Evolutionary conservation across 2,113 vertebrate species (phyloP).

Genomic region (Myotis lucifugus): DNA sequence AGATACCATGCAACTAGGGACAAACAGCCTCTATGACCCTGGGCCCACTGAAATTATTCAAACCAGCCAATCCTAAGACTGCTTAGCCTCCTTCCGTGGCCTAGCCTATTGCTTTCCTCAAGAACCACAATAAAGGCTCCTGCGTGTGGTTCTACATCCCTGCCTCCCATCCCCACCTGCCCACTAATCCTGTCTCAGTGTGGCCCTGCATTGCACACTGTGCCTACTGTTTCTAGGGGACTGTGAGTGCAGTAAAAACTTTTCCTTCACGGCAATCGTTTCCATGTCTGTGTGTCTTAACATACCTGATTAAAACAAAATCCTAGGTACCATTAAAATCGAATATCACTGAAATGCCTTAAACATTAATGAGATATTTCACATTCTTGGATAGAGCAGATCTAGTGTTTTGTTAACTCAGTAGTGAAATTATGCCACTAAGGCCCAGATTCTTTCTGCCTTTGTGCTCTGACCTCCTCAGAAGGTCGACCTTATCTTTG

Average conservation of each 20-base stretch:
- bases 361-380: neutral
- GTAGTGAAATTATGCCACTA: neutral
- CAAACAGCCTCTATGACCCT: too few relatives aligned
- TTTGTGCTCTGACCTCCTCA: constrained; percentile 1
- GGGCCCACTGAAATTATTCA: neutral
- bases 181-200: too few relatives aligned
- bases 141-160: neutral
- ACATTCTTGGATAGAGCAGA: neutral
- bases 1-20: neutral
- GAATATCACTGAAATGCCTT: neutral
- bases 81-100: too few relatives aligned
- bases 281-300: neutral
- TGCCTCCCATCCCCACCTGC: neutral
- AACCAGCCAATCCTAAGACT: neutral
- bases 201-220: too few relatives aligned
- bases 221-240: neutral
- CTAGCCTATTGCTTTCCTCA: neutral
- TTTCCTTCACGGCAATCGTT: neutral
- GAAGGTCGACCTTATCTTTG: neutral
- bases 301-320: neutral
- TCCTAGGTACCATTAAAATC: neutral
- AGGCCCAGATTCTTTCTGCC: neutral
- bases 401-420: neutral
- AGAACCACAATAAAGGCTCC: neutral
- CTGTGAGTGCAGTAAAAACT: neutral